Percentiles rank a stretch among this genome's conserved stretches.
These are phyloP conservation scores for Aromia moschata DNA, from an alignment of 2,888 invertebrate species.

Conservation along the genomic window DNA sequence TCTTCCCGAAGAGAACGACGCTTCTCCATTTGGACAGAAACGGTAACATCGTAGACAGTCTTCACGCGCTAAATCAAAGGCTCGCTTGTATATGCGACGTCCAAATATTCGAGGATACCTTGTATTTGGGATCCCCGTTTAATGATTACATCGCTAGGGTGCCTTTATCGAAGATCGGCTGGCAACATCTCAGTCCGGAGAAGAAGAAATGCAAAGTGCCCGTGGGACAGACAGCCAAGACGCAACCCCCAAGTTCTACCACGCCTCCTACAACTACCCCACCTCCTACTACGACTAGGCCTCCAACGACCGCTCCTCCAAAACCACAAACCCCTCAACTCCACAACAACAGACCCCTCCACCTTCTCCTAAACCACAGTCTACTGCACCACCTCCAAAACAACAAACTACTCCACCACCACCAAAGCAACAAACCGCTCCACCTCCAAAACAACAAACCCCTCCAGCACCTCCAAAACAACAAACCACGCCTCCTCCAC, in stretches of 20 bases:
- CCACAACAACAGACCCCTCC: constrained; percentile 40
- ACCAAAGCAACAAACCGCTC: constrained; percentile 37
- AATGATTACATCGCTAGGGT: constrained; percentile 73
- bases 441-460: constrained; percentile 39
- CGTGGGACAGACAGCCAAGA: constrained; percentile 28
- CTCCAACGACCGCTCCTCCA: constrained; percentile 41
- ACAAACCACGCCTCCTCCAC: constrained; percentile 39
- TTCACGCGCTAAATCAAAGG: constrained; percentile 71
- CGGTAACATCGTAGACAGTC: constrained; percentile 76
- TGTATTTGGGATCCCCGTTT: constrained; percentile 76
- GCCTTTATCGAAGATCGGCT: constrained; percentile 66
- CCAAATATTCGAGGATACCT: constrained; percentile 70
- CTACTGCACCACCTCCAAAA: constrained; percentile 44
- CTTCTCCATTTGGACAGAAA: constrained; percentile 75
- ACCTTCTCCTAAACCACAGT: constrained; percentile 35
- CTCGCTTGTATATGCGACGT: constrained; percentile 71
- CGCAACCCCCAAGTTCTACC: constrained; percentile 15
- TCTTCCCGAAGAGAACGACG: constrained; percentile 64
- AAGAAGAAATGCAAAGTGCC: constrained; percentile 31
- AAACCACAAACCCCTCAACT: constrained; percentile 45
- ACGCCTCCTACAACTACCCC: constrained; percentile 43
- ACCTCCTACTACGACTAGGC: constrained; percentile 41
- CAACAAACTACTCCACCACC: constrained; percentile 41
- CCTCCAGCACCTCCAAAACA: constrained; percentile 45
- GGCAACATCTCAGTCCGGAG: constrained; percentile 48